Percentiles rank a stretch among this genome's conserved stretches.
Conservation (phyloP, 2,888 invertebrate genomes). For the Cetonia aurata region DNA sequence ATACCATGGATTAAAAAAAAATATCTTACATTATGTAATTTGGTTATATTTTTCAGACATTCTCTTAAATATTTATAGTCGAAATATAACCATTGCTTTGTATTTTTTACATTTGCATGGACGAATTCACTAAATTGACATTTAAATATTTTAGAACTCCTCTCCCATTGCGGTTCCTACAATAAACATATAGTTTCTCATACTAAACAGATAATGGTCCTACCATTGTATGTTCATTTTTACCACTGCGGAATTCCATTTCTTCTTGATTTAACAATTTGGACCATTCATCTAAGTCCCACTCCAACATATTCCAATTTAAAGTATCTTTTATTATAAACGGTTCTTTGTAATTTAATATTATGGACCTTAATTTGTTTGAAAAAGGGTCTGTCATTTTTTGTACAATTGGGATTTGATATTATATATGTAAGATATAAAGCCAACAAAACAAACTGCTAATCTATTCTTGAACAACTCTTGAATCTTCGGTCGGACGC, state of each 20-base stretch:
- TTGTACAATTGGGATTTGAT: neutral
- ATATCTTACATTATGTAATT: conserved; percentile 71
- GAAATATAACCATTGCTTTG: conserved; percentile 81
- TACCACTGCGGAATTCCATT: conserved; percentile 72
- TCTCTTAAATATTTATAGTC: conserved; percentile 86
- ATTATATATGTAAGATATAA: no score
- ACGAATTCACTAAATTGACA: conserved; percentile 77
- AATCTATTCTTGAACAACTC: no score
- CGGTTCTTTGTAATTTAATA: conserved; percentile 63
- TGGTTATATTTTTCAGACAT: conserved; percentile 72
- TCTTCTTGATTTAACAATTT: conserved; percentile 69
- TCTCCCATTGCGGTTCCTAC: conserved; percentile 84
- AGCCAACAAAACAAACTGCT: no score
- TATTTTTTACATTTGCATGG: conserved; percentile 60
- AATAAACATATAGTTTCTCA: conserved; percentile 46
- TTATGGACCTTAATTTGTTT: conserved; percentile 28
- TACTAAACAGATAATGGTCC: neutral
- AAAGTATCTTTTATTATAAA: conserved; percentile 70
- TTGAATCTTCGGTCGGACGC: no score
- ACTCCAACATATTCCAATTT: conserved; percentile 72
- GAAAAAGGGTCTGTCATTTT: neutral
- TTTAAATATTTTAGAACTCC: conserved; percentile 71
- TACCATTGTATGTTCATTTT: conserved; percentile 63
- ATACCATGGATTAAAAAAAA: conserved; percentile 39
- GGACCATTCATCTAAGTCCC: conserved; percentile 74